Percentiles rank a stretch among this genome's conserved stretches.
Evolutionary conservation across 2,113 vertebrate genomes (phyloP).

Genomic region (Notothenia rossii): DNA sequence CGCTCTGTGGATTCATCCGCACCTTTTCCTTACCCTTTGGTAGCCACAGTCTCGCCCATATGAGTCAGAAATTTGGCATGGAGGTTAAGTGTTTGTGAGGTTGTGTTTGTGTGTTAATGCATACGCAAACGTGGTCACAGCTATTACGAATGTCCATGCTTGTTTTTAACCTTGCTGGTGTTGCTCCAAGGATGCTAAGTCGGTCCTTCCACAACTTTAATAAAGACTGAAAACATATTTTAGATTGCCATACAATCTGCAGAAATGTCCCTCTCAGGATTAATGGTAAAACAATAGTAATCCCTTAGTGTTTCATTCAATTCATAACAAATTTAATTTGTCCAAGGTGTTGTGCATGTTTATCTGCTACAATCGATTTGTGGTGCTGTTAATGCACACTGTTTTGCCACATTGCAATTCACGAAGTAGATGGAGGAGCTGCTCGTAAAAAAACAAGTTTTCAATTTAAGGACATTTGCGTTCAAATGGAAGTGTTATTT

Average conservation of each 20-base stretch:
- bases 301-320: not conserved
- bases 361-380: not conserved
- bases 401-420: not conserved
- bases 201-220: not conserved
- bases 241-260: no score
- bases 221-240: not conserved
- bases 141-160: no score
- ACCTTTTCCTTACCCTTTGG: no score
- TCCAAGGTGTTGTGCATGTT: not conserved
- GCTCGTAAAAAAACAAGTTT: no score
- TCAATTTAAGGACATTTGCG: no score
- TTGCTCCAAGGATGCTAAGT: not conserved
- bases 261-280: conserved; percentile 5
- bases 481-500: no score
- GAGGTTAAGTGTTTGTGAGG: no score
- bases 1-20: no score
- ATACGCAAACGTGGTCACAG: no score
- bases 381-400: not conserved
- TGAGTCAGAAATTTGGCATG: no score
- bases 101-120: no score
- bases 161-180: not conserved
- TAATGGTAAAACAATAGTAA: not conserved
- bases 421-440: not conserved
- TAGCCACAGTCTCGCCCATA: no score
- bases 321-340: not conserved